Conservation (phyloP, 2,113 vertebrate genomes). For the Stigmatopora argus region DNA sequence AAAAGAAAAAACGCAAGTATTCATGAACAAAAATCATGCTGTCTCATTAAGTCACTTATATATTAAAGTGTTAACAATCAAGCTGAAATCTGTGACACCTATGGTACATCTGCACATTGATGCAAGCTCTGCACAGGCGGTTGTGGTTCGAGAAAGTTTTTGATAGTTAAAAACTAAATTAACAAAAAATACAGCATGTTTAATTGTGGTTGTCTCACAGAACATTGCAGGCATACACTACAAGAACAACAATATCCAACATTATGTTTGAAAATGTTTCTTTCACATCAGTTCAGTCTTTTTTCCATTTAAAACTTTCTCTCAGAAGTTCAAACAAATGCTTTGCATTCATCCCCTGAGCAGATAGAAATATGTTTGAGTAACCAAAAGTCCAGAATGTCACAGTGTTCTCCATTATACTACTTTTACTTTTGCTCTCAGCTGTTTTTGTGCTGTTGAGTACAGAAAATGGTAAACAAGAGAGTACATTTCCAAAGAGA, state of each 20-base stretch:
- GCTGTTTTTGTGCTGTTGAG: slow-evolving; percentile 52
- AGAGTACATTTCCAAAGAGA: slow-evolving; percentile 43
- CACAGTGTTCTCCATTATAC: slow-evolving; percentile 49
- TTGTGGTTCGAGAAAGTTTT: neutral
- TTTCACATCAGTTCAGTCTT: neutral
- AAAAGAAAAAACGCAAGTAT: too few species aligned
- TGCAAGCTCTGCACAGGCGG: neutral
- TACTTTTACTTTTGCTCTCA: slow-evolving; percentile 44
- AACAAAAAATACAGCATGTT: too few species aligned
- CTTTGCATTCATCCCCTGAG: slow-evolving; percentile 13
- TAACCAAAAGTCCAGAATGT: slow-evolving; percentile 47
- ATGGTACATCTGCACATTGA: neutral
- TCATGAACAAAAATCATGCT: too few species aligned
- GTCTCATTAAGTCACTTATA: too few species aligned
- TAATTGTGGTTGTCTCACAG: neutral
- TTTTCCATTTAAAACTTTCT: slow-evolving; percentile 1
- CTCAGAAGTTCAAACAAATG: slow-evolving; percentile 1
- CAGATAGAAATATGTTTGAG: slow-evolving; percentile 37
- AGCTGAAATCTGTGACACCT: too few species aligned
- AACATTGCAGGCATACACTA: neutral
- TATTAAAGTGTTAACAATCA: too few species aligned
- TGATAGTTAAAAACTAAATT: neutral
- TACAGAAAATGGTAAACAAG: slow-evolving; percentile 56
- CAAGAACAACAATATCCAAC: neutral
- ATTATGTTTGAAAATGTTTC: neutral